Evolutionary conservation across 2,888 invertebrate genomes (phyloP), one percentile per base, ranked within the genome.

Genomic region (Creontiades dilutus): DNA sequence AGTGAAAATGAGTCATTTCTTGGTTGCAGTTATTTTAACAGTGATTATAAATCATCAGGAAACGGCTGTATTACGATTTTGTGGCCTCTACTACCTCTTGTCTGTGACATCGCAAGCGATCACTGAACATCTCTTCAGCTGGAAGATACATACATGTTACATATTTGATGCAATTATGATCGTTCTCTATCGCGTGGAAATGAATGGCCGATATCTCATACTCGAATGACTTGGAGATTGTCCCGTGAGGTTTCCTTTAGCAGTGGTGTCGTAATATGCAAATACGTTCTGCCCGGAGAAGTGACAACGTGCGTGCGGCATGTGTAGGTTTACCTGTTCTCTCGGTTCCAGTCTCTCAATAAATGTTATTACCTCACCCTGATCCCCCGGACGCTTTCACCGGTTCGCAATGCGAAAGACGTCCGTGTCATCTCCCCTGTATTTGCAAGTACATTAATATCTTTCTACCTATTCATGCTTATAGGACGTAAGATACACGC

Each of bases 201-300:
- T 68, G 13, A 68, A 68, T 27, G 27, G 23, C 3, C n/a, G 3
- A 4, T 9, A 7, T 23, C 9, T 68, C 78, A 78, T 37, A 37
- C 37, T 78, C 78, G 46, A 47, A 37, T 47, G 78, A 47, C 78
- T 47, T 46, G 46, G 46, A 47, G 47, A 46, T 78, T 78, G 78
- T 46, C 19, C 19, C 78, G 47, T 47, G 37, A 16, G 78, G 47
- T 78, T 78, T n/a, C 78, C 78, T 37, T 27, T 27, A 19, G 16
- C 78, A 46, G 46, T 47, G n/a, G 78, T 78, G 78, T 78, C 46
- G 78, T 78, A 78, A 78, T 78, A 78, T 78, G 78, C 78, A 46
- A 78, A 78, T 46, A 28, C 78, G 46, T 47, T 78, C 78, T 11
- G 78, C 46, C 78, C 47, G n/a, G 19, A 16, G 78, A 78, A 78